phyloP scores from a whole-genome alignment of 1,140 invertebrate species.

The Micrasema longulum region DNA sequence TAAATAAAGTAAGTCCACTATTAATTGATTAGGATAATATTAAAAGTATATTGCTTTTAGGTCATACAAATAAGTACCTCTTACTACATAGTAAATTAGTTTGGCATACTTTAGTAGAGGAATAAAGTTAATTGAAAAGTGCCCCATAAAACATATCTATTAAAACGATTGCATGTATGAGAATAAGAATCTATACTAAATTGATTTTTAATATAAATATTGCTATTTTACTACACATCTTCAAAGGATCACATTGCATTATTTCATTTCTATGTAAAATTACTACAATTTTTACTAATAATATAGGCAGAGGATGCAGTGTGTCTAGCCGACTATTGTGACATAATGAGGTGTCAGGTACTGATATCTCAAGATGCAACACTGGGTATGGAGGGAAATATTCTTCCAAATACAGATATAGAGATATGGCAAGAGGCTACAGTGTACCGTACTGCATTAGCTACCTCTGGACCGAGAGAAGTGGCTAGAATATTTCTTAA shows the following conservation, averaged over 20 bases:
- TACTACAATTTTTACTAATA: too few relatives aligned
- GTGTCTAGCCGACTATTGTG: slow-evolving; percentile 93
- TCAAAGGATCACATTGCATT: too few relatives aligned
- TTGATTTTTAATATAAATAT: too few relatives aligned
- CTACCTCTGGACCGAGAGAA: slow-evolving; percentile 67
- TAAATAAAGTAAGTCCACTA: slow-evolving; percentile 78
- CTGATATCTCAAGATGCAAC: slow-evolving; percentile 78
- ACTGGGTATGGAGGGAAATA: slow-evolving; percentile 68
- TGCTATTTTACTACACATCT: too few relatives aligned
- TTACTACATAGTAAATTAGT: neutral
- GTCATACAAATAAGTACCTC: neutral
- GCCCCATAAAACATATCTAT: neutral
- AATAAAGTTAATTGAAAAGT: neutral
- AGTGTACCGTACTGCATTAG: slow-evolving; percentile 75
- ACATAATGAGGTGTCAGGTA: slow-evolving; percentile 94
- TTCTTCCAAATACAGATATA: slow-evolving; percentile 77
- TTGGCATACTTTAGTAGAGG: neutral
- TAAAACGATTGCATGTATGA: too few relatives aligned
- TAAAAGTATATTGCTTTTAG: too few relatives aligned
- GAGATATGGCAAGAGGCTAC: slow-evolving; percentile 81
- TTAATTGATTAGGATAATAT: neutral
- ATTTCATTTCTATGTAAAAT: too few relatives aligned
- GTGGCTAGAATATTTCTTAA: slow-evolving; percentile 57
- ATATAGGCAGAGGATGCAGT: slow-evolving; percentile 87
- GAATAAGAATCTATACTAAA: too few relatives aligned